Base-by-base conservation (phyloP, 2,888 invertebrate genomes). In the Lasioglossum oenotherae region DNA sequence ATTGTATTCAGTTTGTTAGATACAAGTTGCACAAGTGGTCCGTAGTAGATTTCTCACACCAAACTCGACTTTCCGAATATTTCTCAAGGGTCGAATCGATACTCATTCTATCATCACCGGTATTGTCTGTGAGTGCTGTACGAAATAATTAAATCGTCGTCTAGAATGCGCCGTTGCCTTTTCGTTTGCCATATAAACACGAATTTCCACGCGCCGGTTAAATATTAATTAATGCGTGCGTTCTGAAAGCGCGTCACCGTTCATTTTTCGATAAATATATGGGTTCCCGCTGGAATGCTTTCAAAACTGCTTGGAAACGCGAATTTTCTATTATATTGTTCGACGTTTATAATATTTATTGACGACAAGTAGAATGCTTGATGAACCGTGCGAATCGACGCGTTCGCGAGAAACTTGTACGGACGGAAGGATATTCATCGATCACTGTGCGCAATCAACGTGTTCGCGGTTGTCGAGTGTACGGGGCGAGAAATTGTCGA, bases 211-310 rank as follows among this genome's bases (percentile, higher is more conserved):
- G 75, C 27, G 31, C 0, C 49, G 31, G 38, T 85, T 84, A 73
- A 79, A 85, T 76, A 79, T 84, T 85, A 85, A 79, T 85, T 85
- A 85, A 85, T 79, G 73, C 75, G 35, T 38, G 31, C 6, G 23
- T 38, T 10, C 60, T 31, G 79, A 73, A 73, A 76, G 53, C 84
- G 84, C 67, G 75, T 72, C 78, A 67, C 38, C 72, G 74, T 23
- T 49, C 31, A 64, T 75, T 79, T 82, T 84, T 74, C 78, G 71
- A 27, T 64, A 49, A 1, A 46, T 23, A 27, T 4, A 57, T 14
- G 6, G 31, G 53, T 41, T 41, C 38, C 27, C 77, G 16, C 27
- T 6, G 44, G 27, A 64, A 49, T 1, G 53, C 69, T 19, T 31
- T 2, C 49, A 46, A 72, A 27, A 19, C 53, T 44, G 72, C 78